Conservation (phyloP, 2,888 invertebrate species). For the Trissoscelio sp. region DNA sequence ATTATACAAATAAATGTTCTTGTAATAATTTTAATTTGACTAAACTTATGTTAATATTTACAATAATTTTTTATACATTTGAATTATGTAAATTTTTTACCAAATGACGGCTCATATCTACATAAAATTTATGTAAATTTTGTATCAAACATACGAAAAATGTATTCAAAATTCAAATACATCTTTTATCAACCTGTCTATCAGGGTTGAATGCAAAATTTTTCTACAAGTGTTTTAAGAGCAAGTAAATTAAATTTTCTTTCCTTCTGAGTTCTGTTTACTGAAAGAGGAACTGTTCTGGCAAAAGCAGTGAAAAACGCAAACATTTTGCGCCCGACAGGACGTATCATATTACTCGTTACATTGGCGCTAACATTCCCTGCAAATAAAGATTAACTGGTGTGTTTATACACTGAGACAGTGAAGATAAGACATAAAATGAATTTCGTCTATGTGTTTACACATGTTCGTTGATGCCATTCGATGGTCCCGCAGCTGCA, state of each 20-base stretch:
- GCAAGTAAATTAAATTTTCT: background rate
- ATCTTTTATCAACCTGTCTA: too few relatives aligned
- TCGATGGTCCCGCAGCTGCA: too few relatives aligned
- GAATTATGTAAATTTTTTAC: too few relatives aligned
- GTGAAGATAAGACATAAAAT: constrained; percentile 3
- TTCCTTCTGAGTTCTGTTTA: constrained; percentile 5
- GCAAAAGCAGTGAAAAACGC: constrained; percentile 16
- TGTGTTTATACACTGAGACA: background rate
- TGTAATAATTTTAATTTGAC: too few relatives aligned
- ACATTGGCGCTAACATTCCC: constrained; percentile 22
- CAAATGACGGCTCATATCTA: too few relatives aligned
- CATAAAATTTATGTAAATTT: too few relatives aligned
- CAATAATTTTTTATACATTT: too few relatives aligned
- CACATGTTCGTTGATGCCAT: constrained; percentile 6
- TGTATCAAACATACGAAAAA: background rate
- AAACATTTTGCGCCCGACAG: constrained; percentile 28
- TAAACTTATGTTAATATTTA: too few relatives aligned
- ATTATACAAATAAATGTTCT: too few relatives aligned
- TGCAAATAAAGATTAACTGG: constrained; percentile 21
- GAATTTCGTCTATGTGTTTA: background rate
- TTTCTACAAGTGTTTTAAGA: too few relatives aligned
- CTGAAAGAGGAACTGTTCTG: constrained; percentile 8
- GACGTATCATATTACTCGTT: constrained; percentile 44
- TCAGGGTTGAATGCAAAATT: too few relatives aligned
- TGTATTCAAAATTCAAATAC: background rate